phyloP scores from a whole-genome alignment of 2,113 vertebrate genomes.

The Tonatia bakeri region DNA sequence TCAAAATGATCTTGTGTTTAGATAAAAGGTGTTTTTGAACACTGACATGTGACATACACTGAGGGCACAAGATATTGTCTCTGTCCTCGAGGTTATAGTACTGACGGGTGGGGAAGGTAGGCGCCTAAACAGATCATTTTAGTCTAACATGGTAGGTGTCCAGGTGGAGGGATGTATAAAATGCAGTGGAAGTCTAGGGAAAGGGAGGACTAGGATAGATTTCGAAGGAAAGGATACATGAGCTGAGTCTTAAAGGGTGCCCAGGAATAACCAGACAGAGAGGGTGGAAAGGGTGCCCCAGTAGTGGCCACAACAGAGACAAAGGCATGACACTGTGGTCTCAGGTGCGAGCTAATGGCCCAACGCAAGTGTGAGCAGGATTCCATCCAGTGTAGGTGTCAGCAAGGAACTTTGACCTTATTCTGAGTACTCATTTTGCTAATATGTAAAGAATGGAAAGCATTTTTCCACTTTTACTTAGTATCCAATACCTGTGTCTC shows the following conservation, averaged over 20 bases:
- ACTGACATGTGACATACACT: neutral
- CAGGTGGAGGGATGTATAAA: neutral
- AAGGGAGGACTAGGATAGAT: neutral
- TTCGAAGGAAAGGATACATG: neutral
- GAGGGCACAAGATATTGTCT: neutral
- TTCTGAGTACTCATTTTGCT: neutral
- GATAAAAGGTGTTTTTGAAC: neutral
- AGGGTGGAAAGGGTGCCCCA: neutral
- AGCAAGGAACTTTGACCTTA: neutral
- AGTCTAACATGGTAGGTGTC: neutral
- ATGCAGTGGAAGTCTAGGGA: neutral
- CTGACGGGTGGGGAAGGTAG: neutral
- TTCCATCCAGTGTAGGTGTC: neutral
- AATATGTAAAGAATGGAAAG: neutral
- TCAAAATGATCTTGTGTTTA: neutral
- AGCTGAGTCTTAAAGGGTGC: neutral
- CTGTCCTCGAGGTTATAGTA: neutral
- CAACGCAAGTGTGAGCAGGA: neutral
- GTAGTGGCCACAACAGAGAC: neutral
- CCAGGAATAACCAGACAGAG: neutral
- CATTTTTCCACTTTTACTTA: neutral
- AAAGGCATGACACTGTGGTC: neutral
- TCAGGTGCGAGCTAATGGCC: neutral
- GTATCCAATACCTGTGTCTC: neutral
- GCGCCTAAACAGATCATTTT: neutral